Conservation (phyloP, 2,113 vertebrate genomes). For the Garra rufa region DNA sequence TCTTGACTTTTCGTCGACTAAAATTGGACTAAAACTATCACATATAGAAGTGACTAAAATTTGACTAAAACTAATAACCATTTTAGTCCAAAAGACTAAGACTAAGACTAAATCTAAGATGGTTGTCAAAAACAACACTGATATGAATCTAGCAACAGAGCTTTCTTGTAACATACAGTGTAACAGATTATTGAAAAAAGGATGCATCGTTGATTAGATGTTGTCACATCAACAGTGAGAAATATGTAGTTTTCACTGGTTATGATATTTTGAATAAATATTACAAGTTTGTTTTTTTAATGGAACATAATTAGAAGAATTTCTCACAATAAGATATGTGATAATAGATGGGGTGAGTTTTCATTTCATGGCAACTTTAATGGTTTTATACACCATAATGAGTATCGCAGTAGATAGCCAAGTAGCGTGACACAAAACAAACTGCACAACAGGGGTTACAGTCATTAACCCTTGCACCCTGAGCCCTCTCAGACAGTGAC, state of each 20-base stretch:
- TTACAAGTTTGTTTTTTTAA: neutral
- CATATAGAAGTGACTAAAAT: too few relatives aligned
- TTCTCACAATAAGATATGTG: neutral
- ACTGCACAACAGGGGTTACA: constrained; percentile 77
- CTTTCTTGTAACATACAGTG: neutral
- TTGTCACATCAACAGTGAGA: neutral
- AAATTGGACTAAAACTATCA: too few relatives aligned
- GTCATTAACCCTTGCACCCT: constrained; percentile 76
- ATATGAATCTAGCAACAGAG: too few relatives aligned
- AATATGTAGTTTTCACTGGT: neutral
- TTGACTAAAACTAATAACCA: too few relatives aligned
- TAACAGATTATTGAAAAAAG: neutral
- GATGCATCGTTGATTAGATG: neutral
- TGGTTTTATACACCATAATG: constrained; percentile 24
- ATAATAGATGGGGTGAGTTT: neutral
- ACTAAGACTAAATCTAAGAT: too few relatives aligned
- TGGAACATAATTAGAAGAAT: too few relatives aligned
- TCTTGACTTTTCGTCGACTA: too few relatives aligned
- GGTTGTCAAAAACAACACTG: too few relatives aligned
- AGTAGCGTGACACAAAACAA: constrained; percentile 57
- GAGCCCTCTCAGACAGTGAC: constrained; percentile 75
- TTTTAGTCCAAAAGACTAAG: too few relatives aligned
- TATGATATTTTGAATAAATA: too few relatives aligned
- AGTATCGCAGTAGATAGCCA: constrained; percentile 45
- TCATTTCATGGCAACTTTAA: constrained; percentile 7